Conservation (phyloP, 2,113 vertebrate species). For the Cranoglanis bouderius region DNA sequence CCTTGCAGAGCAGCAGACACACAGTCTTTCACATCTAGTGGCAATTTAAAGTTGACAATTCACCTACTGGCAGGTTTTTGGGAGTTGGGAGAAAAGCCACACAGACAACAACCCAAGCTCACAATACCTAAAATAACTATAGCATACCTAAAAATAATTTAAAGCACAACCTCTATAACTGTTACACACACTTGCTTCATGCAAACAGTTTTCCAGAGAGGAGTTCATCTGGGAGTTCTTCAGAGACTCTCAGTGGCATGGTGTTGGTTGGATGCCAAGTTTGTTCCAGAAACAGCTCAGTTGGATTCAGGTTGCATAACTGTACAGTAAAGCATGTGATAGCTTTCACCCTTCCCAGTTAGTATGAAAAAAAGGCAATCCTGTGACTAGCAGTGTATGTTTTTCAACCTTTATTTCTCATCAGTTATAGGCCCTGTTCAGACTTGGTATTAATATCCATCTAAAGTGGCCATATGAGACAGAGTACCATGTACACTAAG, state of each 20-base stretch:
- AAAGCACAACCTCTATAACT: not conserved
- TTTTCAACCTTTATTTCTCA: not conserved
- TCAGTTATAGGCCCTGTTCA: not conserved
- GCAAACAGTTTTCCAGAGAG: not conserved
- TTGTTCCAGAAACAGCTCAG: slow-evolving; percentile 9
- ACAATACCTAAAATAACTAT: not conserved
- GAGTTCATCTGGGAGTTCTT: not conserved
- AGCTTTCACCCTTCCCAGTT: not conserved
- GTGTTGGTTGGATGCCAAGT: not conserved
- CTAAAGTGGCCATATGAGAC: not conserved
- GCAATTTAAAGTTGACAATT: not conserved
- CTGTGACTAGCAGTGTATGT: not conserved
- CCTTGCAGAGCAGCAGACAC: not conserved
- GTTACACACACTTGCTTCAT: not conserved
- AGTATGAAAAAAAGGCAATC: not conserved
- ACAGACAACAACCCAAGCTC: not conserved
- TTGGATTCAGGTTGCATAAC: not conserved
- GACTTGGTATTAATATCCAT: not conserved
- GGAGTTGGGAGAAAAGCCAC: not conserved
- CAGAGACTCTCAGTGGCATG: not conserved
- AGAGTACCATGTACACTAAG: not conserved
- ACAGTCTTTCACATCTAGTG: not conserved
- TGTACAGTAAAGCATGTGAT: not conserved
- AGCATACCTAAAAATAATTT: slow-evolving; percentile 4
- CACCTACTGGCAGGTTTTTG: not conserved